These are phyloP conservation scores for Ptychobarbus kaznakovi DNA, from an alignment of 2,797 vertebrate genomes.

Conservation along the genomic window DNA sequence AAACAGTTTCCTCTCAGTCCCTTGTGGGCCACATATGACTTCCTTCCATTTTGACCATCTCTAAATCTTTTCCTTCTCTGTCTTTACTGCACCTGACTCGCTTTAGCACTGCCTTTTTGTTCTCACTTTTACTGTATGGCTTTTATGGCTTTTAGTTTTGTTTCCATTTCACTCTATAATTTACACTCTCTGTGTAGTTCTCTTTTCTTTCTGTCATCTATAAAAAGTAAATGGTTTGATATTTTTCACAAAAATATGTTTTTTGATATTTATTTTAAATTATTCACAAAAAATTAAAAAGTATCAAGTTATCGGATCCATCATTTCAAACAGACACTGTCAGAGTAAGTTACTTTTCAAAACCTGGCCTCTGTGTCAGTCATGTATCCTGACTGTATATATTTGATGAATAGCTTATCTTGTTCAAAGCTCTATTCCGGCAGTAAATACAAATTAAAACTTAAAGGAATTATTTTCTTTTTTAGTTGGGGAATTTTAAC, in stretches of 20 bases:
- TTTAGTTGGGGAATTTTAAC: too few relatives aligned
- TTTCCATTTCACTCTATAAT: neutral
- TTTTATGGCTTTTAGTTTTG: neutral
- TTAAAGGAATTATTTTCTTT: neutral
- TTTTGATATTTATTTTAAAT: too few relatives aligned
- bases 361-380: neutral
- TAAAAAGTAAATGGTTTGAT: neutral
- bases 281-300: neutral
- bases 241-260: neutral
- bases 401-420: neutral
- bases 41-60: constrained; percentile 75
- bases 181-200: neutral
- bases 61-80: constrained; percentile 47
- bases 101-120: constrained; percentile 38
- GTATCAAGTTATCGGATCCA: neutral
- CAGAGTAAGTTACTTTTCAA: neutral
- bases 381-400: neutral
- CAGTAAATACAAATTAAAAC: neutral
- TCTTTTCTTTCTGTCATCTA: neutral
- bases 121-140: neutral
- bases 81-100: constrained; percentile 66
- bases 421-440: neutral
- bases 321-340: neutral
- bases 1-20: constrained; percentile 73
- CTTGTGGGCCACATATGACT: constrained; percentile 74